Percentiles rank a stretch among this genome's conserved stretches.
Conservation (phyloP, 2,113 vertebrate genomes). For the Bos javanicus region DNA sequence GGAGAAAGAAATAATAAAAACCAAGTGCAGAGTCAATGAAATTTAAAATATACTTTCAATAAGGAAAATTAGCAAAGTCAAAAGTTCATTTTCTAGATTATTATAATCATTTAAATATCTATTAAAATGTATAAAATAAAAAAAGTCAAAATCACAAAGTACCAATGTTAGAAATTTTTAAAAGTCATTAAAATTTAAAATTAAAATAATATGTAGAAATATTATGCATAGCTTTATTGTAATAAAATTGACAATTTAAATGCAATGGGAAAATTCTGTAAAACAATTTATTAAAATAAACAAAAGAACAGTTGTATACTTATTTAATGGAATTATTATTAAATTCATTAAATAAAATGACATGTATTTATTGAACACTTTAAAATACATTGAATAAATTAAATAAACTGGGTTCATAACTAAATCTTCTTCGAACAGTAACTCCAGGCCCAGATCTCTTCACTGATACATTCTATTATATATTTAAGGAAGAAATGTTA, state of each 20-base stretch:
- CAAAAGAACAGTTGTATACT: neutral
- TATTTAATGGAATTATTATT: neutral
- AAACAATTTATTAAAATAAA: neutral
- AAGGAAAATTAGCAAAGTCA: neutral
- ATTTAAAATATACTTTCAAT: neutral
- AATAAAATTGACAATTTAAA: neutral
- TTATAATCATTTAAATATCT: neutral
- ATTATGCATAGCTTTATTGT: neutral
- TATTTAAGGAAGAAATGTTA: neutral
- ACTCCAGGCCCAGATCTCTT: neutral
- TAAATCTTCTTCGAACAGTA: neutral
- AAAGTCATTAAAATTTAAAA: neutral
- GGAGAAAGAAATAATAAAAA: neutral
- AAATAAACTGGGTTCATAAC: neutral
- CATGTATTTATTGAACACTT: neutral
- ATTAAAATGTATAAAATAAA: neutral
- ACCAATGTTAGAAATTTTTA: neutral
- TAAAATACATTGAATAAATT: neutral
- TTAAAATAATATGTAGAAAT: neutral
- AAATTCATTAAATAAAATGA: neutral
- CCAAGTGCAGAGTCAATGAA: neutral
- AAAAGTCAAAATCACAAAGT: neutral
- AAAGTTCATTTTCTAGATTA: neutral
- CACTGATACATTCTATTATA: neutral
- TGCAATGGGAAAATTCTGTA: neutral